phyloP scores from a whole-genome alignment of 1,140 invertebrate species.

The Pseudomyrmex dendroicus region DNA sequence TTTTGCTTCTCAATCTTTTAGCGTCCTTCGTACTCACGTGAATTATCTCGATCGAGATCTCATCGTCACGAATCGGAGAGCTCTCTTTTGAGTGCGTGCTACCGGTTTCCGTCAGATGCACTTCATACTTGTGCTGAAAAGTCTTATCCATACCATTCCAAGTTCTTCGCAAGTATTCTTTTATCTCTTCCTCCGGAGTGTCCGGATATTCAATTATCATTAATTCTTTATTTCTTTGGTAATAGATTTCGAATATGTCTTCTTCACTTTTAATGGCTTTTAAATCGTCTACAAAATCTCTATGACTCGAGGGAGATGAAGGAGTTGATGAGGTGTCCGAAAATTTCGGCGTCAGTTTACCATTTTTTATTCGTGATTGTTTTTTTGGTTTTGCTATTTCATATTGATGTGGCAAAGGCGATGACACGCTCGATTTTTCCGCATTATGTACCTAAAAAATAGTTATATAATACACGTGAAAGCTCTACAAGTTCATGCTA shows the following conservation, averaged over 20 bases:
- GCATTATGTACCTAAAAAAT: conserved; percentile 19
- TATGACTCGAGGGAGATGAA: conserved; percentile 76
- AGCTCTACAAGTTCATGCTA: conserved; percentile 5
- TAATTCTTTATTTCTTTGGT: conserved; percentile 84
- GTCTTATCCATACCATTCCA: conserved; percentile 84
- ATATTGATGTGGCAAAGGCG: conserved; percentile 25
- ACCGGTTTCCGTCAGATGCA: conserved; percentile 63
- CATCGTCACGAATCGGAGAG: conserved; percentile 65
- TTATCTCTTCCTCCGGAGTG: conserved; percentile 83
- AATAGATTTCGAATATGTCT: conserved; percentile 85
- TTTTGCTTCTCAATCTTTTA: conserved; percentile 66
- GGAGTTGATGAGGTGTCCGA: conserved; percentile 72
- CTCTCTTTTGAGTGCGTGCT: conserved; percentile 60
- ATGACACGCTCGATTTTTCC: conserved; percentile 37
- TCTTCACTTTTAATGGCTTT: conserved; percentile 70
- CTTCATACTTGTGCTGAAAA: conserved; percentile 75
- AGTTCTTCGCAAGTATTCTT: conserved; percentile 84
- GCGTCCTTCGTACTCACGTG: conserved; percentile 60
- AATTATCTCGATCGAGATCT: conserved; percentile 58
- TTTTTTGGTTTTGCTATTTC: conserved; percentile 48
- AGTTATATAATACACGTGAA: conserved; percentile 11
- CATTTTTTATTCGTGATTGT: conserved; percentile 43
- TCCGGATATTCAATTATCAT: conserved; percentile 85
- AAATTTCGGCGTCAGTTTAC: conserved; percentile 67
- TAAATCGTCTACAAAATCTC: conserved; percentile 67